Evolutionary conservation across 2,888 invertebrate species (phyloP), one percentile per base, ranked within the genome.

Genomic region (Selenia dentaria): DNA sequence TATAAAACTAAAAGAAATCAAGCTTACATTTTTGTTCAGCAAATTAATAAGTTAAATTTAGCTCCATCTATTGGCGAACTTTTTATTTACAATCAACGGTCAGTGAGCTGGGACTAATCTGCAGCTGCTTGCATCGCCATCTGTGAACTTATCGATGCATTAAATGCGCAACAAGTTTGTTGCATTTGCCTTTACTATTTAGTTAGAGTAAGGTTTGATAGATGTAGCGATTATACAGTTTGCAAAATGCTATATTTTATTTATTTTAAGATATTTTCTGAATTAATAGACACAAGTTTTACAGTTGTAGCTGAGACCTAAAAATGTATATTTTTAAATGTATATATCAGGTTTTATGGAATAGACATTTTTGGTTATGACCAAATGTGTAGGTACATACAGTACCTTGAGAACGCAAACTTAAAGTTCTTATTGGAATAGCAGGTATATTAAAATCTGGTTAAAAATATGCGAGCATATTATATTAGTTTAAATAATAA

Each of bases 141-240:
- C 89, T 90, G 65, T 84, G 74, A 60, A 61, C 52, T 59, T 67
- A 61, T 62, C 68, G 64, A 64, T 67, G 79, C 78, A 86, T 73
- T 73, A 73, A 64, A 63, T 63, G 54, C 60, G 47, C 54, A 49
- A 44, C 27, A 35, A 46, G 29, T 33, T 11, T 33, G 25, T 11
- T 39, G 35, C 49, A 43, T 8, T 25, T 2, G 9, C 8, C 13
- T 31, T 28, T 2, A 13, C 31, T 18, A 37, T 22, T 25, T 54
- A 54, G 56, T 56, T 28, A 39, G 2, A 9, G 10, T 5, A 6
- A 31, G 11, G 39, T 43, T 9, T 38, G 35, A 44, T 40, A 63
- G 59, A 59, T 54, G 56, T 33, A 52, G 59, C 6, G 10, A 47
- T 18, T 32, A 27, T 45, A 28, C 32, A 37, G 34, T 46, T 28